A percentile compares a stretch with the other conserved stretches of the same genome.
phyloP scores from a whole-genome alignment of 2,888 invertebrate species.

The Pandemis corylana region DNA sequence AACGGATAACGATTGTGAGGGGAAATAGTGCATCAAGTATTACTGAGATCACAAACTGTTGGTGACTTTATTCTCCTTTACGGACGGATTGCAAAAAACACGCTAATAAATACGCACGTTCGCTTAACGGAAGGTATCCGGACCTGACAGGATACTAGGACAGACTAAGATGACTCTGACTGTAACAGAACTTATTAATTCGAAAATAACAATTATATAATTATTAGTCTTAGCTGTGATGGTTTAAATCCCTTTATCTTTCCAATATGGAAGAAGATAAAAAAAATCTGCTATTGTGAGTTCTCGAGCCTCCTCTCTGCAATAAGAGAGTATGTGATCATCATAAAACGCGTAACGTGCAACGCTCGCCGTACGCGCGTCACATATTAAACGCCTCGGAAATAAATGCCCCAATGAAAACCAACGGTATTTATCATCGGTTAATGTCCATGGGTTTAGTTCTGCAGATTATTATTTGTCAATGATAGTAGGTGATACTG shows the following conservation, averaged over 20 bases:
- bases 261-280: background rate
- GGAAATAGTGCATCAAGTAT: constrained; percentile 8
- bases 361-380: constrained; percentile 38
- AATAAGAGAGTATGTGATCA: constrained; percentile 41
- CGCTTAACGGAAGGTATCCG: too few relatives aligned
- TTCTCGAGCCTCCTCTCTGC: constrained; percentile 25
- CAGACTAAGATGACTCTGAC: too few relatives aligned
- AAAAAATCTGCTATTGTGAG: background rate
- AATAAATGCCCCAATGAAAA: constrained; percentile 37
- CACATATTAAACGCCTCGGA: constrained; percentile 40
- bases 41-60: background rate
- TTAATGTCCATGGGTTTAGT: constrained; percentile 15
- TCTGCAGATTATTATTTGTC: constrained; percentile 13
- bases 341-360: constrained; percentile 42
- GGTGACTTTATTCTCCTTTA: background rate
- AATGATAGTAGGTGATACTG: background rate
- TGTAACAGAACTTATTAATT: too few relatives aligned
- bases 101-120: too few relatives aligned
- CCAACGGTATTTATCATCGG: constrained; percentile 32
- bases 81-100: too few relatives aligned
- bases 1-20: constrained; percentile 4
- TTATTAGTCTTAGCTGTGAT: too few relatives aligned
- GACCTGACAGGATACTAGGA: too few relatives aligned
- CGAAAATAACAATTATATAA: too few relatives aligned
- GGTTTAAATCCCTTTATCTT: background rate